phyloP scores from a whole-genome alignment of 1,140 invertebrate genomes.

The Trigoniulus corallinus region DNA sequence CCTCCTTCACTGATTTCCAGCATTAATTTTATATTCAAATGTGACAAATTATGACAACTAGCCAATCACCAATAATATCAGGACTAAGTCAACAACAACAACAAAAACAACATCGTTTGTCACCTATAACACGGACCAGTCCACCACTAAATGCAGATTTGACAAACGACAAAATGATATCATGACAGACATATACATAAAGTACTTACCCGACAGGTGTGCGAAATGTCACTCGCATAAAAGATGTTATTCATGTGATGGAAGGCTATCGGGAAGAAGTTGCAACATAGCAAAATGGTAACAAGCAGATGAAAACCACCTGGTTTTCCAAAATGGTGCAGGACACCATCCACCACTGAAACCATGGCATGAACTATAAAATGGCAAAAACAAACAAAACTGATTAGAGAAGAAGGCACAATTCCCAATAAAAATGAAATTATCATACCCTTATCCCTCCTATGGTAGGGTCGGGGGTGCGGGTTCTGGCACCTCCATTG shows the following conservation, averaged over 20 bases:
- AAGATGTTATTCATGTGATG: conserved; percentile 29
- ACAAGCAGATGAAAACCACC: conserved; percentile 31
- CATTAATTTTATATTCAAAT: background rate
- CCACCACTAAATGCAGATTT: background rate
- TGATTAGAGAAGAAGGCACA: too few relatives aligned
- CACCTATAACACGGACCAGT: background rate
- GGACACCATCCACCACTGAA: conserved; percentile 14
- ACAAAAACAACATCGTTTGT: background rate
- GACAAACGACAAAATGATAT: background rate
- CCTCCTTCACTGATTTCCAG: too few relatives aligned
- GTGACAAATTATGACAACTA: too few relatives aligned
- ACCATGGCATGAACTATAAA: too few relatives aligned
- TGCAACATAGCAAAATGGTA: conserved; percentile 27
- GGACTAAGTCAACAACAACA: background rate
- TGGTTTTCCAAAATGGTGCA: conserved; percentile 18
- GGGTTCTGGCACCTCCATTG: too few relatives aligned
- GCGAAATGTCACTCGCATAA: conserved; percentile 30
- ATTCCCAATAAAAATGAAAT: too few relatives aligned
- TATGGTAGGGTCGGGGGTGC: too few relatives aligned
- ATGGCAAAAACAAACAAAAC: too few relatives aligned
- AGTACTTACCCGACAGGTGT: conserved; percentile 28
- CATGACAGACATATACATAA: background rate
- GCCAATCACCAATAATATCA: background rate
- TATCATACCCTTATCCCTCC: too few relatives aligned
- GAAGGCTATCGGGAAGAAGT: conserved; percentile 31